A percentile compares a stretch with the other conserved stretches of the same genome.
These are phyloP conservation scores for Chrysodeixis includens DNA, from an alignment of 2,888 invertebrate species.

Conservation along the genomic window DNA sequence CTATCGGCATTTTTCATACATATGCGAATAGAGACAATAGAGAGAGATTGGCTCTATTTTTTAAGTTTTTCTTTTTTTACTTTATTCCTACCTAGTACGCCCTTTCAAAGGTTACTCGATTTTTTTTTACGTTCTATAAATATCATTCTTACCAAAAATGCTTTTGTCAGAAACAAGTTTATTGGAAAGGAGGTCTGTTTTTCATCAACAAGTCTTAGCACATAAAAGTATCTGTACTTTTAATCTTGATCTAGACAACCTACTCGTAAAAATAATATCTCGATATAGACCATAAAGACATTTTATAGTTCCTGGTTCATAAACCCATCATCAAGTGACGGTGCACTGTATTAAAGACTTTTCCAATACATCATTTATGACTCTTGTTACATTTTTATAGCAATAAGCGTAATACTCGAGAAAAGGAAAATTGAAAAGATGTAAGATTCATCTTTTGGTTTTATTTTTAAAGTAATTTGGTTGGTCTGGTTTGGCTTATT, in stretches of 20 bases:
- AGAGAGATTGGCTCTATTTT: too few relatives aligned
- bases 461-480: neutral
- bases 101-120: too few relatives aligned
- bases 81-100: too few relatives aligned
- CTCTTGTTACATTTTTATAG: slow-evolving; percentile 47
- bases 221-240: neutral
- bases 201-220: neutral
- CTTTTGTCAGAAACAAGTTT: too few relatives aligned
- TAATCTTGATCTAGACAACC: slow-evolving; percentile 23
- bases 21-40: too few relatives aligned
- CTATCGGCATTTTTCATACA: too few relatives aligned
- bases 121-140: too few relatives aligned
- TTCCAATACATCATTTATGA: slow-evolving; percentile 40
- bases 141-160: too few relatives aligned
- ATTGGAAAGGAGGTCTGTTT: neutral
- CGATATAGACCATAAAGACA: slow-evolving; percentile 48
- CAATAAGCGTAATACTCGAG: slow-evolving; percentile 24
- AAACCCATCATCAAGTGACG: slow-evolving; percentile 48
- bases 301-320: slow-evolving; percentile 54
- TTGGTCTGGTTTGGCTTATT: neutral
- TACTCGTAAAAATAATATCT: slow-evolving; percentile 24
- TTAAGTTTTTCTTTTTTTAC: too few relatives aligned
- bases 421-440: slow-evolving; percentile 26
- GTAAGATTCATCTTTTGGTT: slow-evolving; percentile 9
- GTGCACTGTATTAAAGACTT: slow-evolving; percentile 37